Evolutionary conservation across 2,113 vertebrate species (phyloP), one percentile per base, ranked within the genome.

Genomic region (Hiodon alosoides): DNA sequence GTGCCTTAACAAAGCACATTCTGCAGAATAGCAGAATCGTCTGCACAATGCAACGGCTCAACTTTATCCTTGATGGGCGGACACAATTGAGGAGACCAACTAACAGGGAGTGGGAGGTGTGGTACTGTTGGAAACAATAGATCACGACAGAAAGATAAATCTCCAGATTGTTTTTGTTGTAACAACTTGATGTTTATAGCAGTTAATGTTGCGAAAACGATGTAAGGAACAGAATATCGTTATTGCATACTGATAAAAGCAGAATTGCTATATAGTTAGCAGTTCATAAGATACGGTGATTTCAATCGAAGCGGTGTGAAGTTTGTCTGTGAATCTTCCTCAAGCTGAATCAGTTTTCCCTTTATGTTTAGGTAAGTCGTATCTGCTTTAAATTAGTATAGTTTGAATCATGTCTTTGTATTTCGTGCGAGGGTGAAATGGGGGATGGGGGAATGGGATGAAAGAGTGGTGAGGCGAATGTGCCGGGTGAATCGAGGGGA

Each of bases 41-140:
- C 14, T 4, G 11, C 11, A 53, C 16, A 61, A 51, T 73, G 59
- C n/a, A 73, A 76, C 61, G 8, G 13, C 52, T n/a, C 58, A 61
- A n/a, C 17, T 75, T 73, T 76, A 51, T 59, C 76, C 73, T 47
- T n/a, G 58, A 69, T 60, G 59, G 78, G 60, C 76, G 64, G 69
- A 75, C 60, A 74, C 47, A 74, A 9, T 7, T 46, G 17, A 7
- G 7, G 9, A 17, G 65, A n/a, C 57, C 16, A 50, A 60, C 46
- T 59, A 47, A n/a, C 71, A 31, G 14, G 11, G 14, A 48, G 13
- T 48, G 47, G 72, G 72, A 57, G 77, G 77, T 77, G 77, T 67
- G 79, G 74, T 74, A n/a, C 14, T 55, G 58, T 58, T 61, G 75
- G 69, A 79, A 80, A 78, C 80, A 81, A 75, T 81, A 59, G 51